phyloP scores from a whole-genome alignment of 2,797 vertebrate species.

The Eupleurogrammus muticus region DNA sequence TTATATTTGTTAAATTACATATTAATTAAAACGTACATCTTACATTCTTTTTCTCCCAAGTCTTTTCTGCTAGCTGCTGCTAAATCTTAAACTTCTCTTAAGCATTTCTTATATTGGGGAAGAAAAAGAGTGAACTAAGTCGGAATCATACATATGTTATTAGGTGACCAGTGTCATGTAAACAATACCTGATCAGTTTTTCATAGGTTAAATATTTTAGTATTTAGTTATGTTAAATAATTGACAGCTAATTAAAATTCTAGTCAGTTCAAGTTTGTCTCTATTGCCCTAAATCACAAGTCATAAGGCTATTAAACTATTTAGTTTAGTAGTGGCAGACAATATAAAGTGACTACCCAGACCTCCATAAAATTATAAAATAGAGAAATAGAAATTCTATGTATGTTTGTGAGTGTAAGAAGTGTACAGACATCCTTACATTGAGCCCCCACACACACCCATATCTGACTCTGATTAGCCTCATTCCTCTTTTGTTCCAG shows the following conservation, averaged over 20 bases:
- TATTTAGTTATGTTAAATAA: not conserved
- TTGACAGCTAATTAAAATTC: not conserved
- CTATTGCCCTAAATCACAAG: not conserved
- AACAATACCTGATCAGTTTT: not conserved
- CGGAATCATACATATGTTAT: not conserved
- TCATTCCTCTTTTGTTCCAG: conserved; percentile 55
- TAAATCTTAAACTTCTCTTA: not conserved
- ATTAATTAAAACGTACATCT: too few species aligned
- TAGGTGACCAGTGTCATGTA: not conserved
- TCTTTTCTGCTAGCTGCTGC: too few species aligned
- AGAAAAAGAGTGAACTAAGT: not conserved
- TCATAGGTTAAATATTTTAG: not conserved
- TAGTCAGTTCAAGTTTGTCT: not conserved
- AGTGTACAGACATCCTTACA: conserved; percentile 9
- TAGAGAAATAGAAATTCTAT: conserved; percentile 16
- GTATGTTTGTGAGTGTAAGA: conserved; percentile 22
- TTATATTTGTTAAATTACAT: too few species aligned
- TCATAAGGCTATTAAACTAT: not conserved
- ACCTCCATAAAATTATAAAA: not conserved
- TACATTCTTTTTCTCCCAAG: too few species aligned
- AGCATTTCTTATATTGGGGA: not conserved
- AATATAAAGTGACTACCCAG: conserved; percentile 2
- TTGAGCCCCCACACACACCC: conserved; percentile 5
- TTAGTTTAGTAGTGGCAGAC: not conserved
- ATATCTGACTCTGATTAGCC: conserved; percentile 45